These are phyloP conservation scores for Lycopodina hypogea DNA, from an alignment of 37 sponge, comb jelly and placozoan species.

Conservation along the genomic window DNA sequence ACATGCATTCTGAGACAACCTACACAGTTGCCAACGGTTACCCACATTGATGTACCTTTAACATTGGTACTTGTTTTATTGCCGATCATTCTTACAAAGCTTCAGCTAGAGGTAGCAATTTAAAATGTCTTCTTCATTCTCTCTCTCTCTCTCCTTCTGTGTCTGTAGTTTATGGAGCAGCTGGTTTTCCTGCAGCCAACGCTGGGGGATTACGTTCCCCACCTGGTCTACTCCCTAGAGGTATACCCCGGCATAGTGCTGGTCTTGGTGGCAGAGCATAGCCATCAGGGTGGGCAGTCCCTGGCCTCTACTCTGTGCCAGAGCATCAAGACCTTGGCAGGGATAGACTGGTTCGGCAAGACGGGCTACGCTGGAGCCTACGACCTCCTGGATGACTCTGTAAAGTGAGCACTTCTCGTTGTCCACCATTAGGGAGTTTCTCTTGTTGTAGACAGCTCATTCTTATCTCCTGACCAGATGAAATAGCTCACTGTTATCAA, in stretches of 20 bases:
- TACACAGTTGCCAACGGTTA: too few relatives aligned
- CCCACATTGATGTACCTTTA: too few relatives aligned
- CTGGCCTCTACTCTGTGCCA: slow-evolving; percentile 39
- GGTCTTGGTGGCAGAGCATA: slow-evolving; percentile 50
- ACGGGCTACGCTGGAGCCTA: background rate
- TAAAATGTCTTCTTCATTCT: too few relatives aligned
- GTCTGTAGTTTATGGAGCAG: slow-evolving; percentile 60
- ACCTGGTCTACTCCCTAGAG: slow-evolving; percentile 61
- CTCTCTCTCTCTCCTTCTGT: too few relatives aligned
- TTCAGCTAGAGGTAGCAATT: too few relatives aligned
- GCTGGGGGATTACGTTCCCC: slow-evolving; percentile 26
- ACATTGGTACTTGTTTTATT: too few relatives aligned
- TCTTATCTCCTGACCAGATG: too few relatives aligned
- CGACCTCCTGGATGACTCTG: slow-evolving; percentile 31
- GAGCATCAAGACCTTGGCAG: slow-evolving; percentile 6
- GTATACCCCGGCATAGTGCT: slow-evolving; percentile 59
- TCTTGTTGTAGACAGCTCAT: too few relatives aligned
- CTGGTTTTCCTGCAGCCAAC: slow-evolving; percentile 58
- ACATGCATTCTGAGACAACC: too few relatives aligned
- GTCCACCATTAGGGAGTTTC: too few relatives aligned
- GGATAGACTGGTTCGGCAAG: background rate
- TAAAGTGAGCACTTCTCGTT: slow-evolving; percentile 16
- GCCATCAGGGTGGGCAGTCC: background rate
- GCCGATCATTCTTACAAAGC: too few relatives aligned
- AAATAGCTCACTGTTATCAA: too few relatives aligned